A percentile compares a stretch with the other conserved stretches of the same genome.
Conservation (phyloP, 1,140 invertebrate species). For the Philotrypesis tridentata region DNA sequence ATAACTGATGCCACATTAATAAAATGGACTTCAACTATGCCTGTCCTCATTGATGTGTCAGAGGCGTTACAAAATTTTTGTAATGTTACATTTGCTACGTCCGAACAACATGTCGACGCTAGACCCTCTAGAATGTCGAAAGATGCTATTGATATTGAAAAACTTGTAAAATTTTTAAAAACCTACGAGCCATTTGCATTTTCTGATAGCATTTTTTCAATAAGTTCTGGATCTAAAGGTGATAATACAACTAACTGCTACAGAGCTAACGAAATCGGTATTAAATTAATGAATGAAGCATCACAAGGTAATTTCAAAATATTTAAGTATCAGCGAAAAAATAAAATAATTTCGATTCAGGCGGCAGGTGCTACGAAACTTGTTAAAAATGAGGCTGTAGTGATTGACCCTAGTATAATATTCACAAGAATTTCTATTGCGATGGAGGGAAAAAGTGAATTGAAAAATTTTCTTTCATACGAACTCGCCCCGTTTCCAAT, state of each 20-base stretch:
- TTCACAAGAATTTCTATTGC: no score
- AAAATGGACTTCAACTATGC: slow-evolving; percentile 47
- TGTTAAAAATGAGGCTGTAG: no score
- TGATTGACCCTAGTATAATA: no score
- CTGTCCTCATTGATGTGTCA: slow-evolving; percentile 7
- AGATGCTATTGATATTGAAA: slow-evolving; percentile 56
- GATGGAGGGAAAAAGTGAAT: no score
- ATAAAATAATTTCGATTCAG: no score
- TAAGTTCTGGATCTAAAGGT: neutral
- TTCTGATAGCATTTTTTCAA: neutral
- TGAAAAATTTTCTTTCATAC: no score
- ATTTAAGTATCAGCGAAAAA: neutral
- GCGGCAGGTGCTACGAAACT: no score
- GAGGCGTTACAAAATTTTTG: slow-evolving; percentile 52
- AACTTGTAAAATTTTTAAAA: slow-evolving; percentile 53
- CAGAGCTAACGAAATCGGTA: neutral
- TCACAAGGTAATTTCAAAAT: neutral
- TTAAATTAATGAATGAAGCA: neutral
- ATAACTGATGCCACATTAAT: slow-evolving; percentile 50
- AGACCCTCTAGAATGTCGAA: neutral
- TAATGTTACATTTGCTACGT: slow-evolving; percentile 21
- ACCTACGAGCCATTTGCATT: slow-evolving; percentile 1
- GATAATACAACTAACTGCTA: slow-evolving; percentile 15
- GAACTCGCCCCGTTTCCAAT: no score
- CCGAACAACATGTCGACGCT: slow-evolving; percentile 51